Conservation (phyloP, 2,113 vertebrate genomes). For the Equus quagga region DNA sequence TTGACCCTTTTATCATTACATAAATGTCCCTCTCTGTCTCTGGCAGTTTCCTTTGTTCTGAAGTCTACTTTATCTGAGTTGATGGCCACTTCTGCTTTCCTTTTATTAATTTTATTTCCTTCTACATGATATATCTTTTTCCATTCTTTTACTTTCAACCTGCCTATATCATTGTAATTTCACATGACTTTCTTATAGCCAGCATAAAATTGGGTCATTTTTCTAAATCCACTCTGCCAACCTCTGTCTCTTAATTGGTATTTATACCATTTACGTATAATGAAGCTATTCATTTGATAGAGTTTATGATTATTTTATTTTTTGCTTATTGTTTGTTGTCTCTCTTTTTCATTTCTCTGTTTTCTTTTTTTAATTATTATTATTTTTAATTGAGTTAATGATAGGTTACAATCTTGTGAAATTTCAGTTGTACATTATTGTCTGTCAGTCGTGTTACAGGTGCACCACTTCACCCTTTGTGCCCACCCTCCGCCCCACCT, state of each 20-base stretch:
- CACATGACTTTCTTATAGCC: background rate
- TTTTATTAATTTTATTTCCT: background rate
- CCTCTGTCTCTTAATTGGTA: background rate
- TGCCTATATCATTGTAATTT: background rate
- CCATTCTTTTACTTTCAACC: background rate
- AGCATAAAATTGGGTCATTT: background rate
- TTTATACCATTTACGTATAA: background rate
- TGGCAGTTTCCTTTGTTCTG: background rate
- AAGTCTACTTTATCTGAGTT: background rate
- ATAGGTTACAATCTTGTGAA: too few species aligned
- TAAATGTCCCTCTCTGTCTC: background rate
- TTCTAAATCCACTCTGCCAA: background rate
- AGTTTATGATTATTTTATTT: background rate
- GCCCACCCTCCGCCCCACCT: too few species aligned
- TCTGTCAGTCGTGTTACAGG: too few species aligned
- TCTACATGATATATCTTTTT: background rate
- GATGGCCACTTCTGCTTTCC: background rate
- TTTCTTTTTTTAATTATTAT: background rate
- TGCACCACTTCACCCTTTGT: too few species aligned
- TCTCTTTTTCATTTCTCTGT: background rate
- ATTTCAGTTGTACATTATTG: too few species aligned
- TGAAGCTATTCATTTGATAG: background rate
- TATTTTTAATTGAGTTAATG: too few species aligned
- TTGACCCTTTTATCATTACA: too few species aligned
- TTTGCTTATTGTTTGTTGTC: background rate